Percentiles rank a stretch among this genome's conserved stretches.
Evolutionary conservation across 2,113 vertebrate species (phyloP).

Genomic region (Chitala chitala): DNA sequence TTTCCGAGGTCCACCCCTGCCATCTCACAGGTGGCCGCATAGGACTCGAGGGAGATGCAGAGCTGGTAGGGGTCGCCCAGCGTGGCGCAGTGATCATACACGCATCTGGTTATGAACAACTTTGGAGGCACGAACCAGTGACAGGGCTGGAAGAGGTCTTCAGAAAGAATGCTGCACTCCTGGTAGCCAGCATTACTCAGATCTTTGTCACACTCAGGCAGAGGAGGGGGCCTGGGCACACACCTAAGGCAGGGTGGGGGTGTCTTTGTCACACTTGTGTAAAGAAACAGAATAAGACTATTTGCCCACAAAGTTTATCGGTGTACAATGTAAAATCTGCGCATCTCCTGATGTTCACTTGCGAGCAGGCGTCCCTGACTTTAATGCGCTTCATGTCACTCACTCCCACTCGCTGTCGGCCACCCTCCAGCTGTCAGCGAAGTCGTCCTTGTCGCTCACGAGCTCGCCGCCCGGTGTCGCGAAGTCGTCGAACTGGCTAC

Average conservation of each 20-base stretch:
- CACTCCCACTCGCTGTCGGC: conserved; percentile 45
- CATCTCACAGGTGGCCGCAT: conserved; percentile 60
- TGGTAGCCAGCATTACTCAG: conserved; percentile 44
- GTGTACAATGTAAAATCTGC: background rate
- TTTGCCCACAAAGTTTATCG: background rate
- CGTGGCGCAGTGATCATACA: conserved; percentile 60
- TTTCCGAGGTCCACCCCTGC: conserved; percentile 50
- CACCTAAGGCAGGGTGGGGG: conserved; percentile 50
- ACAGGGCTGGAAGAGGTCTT: conserved; percentile 53
- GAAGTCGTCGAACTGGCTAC: conserved; percentile 60
- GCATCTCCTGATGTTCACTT: background rate
- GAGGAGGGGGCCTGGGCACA: conserved; percentile 38
- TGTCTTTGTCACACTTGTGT: background rate
- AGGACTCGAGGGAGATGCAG: conserved; percentile 62
- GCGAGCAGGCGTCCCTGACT: background rate
- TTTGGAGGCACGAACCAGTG: conserved; percentile 56
- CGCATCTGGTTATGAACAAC: conserved; percentile 58
- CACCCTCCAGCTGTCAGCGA: conserved; percentile 65
- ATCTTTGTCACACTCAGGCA: conserved; percentile 41
- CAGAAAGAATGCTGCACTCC: conserved; percentile 50
- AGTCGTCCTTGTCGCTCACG: conserved; percentile 45
- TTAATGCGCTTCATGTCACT: conserved; percentile 28
- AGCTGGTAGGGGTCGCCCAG: conserved; percentile 47
- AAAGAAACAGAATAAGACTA: background rate
- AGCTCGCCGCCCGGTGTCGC: conserved; percentile 50